Percentiles rank a stretch among this genome's conserved stretches.
These are phyloP conservation scores for Coluber constrictor DNA, from an alignment of 2,797 vertebrate species.

Conservation along the genomic window DNA sequence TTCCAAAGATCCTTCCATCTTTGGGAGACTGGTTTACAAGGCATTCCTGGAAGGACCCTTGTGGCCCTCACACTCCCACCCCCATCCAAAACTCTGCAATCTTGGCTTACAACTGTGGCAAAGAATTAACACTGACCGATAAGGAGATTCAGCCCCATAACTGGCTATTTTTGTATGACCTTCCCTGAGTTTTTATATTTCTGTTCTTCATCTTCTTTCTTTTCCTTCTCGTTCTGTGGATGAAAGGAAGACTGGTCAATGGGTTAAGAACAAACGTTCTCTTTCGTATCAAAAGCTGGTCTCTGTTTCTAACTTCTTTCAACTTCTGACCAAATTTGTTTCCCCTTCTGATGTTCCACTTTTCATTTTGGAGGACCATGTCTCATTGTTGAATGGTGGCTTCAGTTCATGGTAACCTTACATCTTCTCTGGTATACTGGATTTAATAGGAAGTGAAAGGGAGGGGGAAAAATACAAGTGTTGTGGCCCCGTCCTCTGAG, in stretches of 20 bases:
- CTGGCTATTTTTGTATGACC: not conserved
- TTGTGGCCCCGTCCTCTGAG: too few species aligned
- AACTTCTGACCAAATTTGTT: not conserved
- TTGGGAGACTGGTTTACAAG: not conserved
- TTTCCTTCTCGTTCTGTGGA: slow-evolving; percentile 5
- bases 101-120: not conserved
- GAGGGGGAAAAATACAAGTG: too few species aligned
- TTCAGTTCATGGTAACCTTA: not conserved
- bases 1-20: not conserved
- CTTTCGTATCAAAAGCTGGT: not conserved
- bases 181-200: not conserved
- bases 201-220: not conserved
- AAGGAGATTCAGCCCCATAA: not conserved
- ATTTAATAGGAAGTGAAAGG: too few species aligned
- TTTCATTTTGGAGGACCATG: not conserved
- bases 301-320: not conserved
- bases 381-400: not conserved
- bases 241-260: not conserved
- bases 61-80: not conserved
- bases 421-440: too few species aligned
- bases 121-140: not conserved
- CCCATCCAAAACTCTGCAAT: not conserved
- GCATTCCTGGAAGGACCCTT: not conserved
- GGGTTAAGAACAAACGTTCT: not conserved
- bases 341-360: not conserved